Evolutionary conservation across 1,140 invertebrate genomes (phyloP), one percentile per base, ranked within the genome.

Genomic region (Sarcophaga bullata): DNA sequence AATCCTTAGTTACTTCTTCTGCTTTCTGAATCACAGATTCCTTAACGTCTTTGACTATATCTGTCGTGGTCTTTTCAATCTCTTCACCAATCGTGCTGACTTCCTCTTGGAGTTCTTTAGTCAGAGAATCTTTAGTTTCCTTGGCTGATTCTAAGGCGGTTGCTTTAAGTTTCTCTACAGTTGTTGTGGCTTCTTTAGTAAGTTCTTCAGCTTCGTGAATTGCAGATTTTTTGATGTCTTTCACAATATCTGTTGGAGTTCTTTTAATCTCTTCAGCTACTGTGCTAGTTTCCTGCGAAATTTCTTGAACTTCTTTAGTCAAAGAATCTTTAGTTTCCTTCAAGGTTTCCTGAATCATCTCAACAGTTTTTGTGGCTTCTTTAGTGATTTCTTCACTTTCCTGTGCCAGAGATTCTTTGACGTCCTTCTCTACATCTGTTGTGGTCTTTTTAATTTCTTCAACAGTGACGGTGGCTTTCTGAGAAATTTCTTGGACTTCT

Each of bases 381-480:
- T 80, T 13, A 4, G 48, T 15, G 6, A 48, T 19, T 15, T 25
- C 48, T 47, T 62, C 15, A 13, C 8, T 75, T 73, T 82, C 73
- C 46, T 4, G 25, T 37, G 25, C 25, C 25, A 37, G 25, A 25
- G 62, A 17, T 8, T 15, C 17, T 19, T 68, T 8, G 11, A 58
- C 54, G 15, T 49, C 78, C 25, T 37, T 37, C 25, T 37, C 19
- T 46, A 48, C 46, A 1, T 49, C 78, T 0, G 50, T 58, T 46
- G 4, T 49, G 8, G 58, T 19, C 49, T 62, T 37, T 46, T 73
- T 83, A 10, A 82, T 82, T 37, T 82, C 50, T 37, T 86, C 83
- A 17, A 48, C 80, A 17, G 82, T 80, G 6, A 84, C 83, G 6
- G 73, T 75, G 62, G 86, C 84, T 11, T 76, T 19, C 25, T 37